Base-by-base conservation (phyloP, 2,797 vertebrate genomes). In the Pantherophis vulpinus region DNA sequence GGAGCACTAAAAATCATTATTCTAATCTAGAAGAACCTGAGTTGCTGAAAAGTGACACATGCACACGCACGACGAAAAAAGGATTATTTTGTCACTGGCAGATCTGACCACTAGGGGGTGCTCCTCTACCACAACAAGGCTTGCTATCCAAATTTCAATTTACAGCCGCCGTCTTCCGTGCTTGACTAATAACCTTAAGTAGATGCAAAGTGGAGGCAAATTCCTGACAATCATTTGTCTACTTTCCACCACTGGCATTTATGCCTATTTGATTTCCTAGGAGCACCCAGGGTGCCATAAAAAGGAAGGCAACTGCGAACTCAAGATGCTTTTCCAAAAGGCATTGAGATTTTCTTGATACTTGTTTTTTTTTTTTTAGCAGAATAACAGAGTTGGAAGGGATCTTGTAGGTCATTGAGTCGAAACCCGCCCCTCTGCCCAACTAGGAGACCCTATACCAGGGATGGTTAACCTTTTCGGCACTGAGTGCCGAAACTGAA, bases 41-140 rank as follows among this genome's bases (percentile, higher is more conserved):
- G 3, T 23, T 23, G 32, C 74, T 23, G 10, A 23, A 42, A 79
- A 42, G 74, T 79, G 18, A 23, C 37, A 79, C 74, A 4, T 42
- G 42, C 37, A 37, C 37, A 37, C 37, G 42, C 42, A 42, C 4
- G 42, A 42, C 42, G 42, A 42, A 1, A 54, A 55, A 13, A 55
- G 56, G 25, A 59, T 59, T n/a, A n/a, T 59, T 74, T 59, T 96
- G 95, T 94, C 94, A 66, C 95, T 94, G 83, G 89, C 74, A 47
- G 13, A 20, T 93, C 14, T 2, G 2, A 58, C 94, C 96, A 97
- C 93, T 29, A 96, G 97, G 94, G 96, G 97, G 92, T 94, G 93
- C 0, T 79, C 88, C 70, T 25, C 93, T 91, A 94, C 94, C 95
- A 94, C 29, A 16, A 0, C 4, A 27, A 23, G 86, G 90, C 86